These are phyloP conservation scores for Proterorhinus semilunaris DNA, from an alignment of 2,113 vertebrate genomes.

Conservation along the genomic window DNA sequence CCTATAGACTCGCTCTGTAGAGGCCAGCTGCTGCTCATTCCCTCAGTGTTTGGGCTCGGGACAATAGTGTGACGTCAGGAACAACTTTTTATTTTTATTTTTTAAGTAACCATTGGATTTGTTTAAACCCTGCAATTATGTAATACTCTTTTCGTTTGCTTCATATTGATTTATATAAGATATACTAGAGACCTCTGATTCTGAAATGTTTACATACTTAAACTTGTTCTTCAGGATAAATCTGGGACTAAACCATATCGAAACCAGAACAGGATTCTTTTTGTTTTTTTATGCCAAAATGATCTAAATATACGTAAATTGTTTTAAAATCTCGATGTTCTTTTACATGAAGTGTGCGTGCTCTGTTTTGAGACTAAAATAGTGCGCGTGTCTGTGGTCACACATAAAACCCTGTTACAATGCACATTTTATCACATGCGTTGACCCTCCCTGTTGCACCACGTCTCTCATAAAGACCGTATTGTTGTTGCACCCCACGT, in stretches of 20 bases:
- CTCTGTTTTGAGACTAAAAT: background rate
- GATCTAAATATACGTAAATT: no score
- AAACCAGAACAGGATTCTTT: background rate
- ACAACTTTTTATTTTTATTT: no score
- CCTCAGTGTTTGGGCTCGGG: constrained; percentile 30
- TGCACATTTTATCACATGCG: background rate
- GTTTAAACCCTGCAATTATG: no score
- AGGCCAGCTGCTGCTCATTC: constrained; percentile 77
- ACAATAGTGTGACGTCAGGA: background rate
- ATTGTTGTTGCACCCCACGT: constrained; percentile 29
- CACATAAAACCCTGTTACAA: constrained; percentile 1
- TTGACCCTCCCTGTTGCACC: constrained; percentile 18
- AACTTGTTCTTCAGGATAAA: no score
- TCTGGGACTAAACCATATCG: background rate
- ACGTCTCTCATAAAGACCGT: constrained; percentile 43
- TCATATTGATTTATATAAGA: no score
- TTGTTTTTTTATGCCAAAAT: no score
- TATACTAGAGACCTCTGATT: no score
- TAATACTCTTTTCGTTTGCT: no score
- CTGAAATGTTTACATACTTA: no score
- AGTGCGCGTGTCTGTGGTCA: constrained; percentile 1
- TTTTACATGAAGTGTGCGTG: background rate
- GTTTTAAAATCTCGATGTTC: no score
- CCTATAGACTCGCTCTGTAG: constrained; percentile 53
- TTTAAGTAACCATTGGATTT: no score